phyloP scores from a whole-genome alignment of 2,888 invertebrate species.

The Parnassius glacialis region DNA sequence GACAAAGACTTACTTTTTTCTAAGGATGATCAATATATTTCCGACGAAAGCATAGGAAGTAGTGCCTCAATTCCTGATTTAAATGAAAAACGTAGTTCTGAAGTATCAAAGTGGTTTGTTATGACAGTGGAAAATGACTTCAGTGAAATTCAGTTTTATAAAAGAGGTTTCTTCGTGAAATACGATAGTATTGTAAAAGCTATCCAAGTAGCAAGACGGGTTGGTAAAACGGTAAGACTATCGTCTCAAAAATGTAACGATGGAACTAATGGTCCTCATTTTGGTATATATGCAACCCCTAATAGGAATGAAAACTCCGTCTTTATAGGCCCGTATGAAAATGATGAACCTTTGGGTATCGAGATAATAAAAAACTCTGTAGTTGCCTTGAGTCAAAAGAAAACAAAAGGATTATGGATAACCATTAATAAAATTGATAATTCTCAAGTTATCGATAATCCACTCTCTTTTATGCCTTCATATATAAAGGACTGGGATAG shows the following conservation, averaged over 20 bases:
- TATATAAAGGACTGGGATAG: constrained; percentile 26
- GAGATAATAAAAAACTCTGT: constrained; percentile 55
- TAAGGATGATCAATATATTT: not conserved
- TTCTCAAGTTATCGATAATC: constrained; percentile 62
- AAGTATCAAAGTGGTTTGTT: constrained; percentile 77
- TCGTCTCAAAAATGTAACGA: constrained; percentile 55
- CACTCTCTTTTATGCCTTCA: constrained; percentile 56
- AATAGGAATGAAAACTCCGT: constrained; percentile 54
- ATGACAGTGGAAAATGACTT: constrained; percentile 79
- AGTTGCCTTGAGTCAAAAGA: constrained; percentile 36
- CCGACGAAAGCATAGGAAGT: not conserved
- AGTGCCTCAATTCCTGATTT: not conserved
- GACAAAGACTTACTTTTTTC: not conserved
- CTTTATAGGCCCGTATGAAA: constrained; percentile 70
- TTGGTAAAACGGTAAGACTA: constrained; percentile 72
- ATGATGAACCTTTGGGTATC: constrained; percentile 61
- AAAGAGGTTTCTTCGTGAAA: constrained; percentile 77
- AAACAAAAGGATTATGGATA: constrained; percentile 68
- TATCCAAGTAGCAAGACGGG: constrained; percentile 67
- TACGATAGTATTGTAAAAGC: constrained; percentile 73
- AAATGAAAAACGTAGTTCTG: constrained; percentile 1
- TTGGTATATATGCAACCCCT: constrained; percentile 72
- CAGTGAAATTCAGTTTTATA: constrained; percentile 72
- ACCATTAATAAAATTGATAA: constrained; percentile 64
- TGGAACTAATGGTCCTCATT: constrained; percentile 47